A percentile compares a stretch with the other conserved stretches of the same genome.
phyloP scores from a whole-genome alignment of 2,113 vertebrate species.

The Xiphias gladius region DNA sequence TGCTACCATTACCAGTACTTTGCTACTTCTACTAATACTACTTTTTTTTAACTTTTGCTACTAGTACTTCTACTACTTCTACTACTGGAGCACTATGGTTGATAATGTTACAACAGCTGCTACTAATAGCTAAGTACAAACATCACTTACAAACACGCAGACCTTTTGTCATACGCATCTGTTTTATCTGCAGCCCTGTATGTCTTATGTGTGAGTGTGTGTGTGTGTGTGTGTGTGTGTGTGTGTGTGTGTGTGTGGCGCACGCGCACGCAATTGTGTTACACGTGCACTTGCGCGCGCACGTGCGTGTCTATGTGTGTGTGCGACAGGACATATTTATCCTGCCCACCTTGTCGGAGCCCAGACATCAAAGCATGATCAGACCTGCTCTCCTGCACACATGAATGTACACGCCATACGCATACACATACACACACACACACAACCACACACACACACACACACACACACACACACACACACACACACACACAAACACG shows the following conservation, averaged over 20 bases:
- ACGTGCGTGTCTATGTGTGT: conserved; percentile 5
- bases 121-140: not conserved
- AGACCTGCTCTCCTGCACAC: conserved; percentile 54
- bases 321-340: conserved; percentile 39
- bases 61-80: not conserved
- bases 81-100: not conserved
- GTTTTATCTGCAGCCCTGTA: conserved; percentile 4
- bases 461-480: conserved; percentile 2
- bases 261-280: too few relatives aligned
- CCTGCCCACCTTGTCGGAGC: conserved; percentile 44
- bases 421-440: conserved; percentile 20
- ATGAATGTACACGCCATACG: conserved; percentile 17
- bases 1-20: not conserved
- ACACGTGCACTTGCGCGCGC: not conserved
- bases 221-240: conserved; percentile 1
- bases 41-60: not conserved
- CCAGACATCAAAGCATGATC: conserved; percentile 69
- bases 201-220: not conserved
- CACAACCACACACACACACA: not conserved
- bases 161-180: not conserved
- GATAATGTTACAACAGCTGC: not conserved
- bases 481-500: conserved; percentile 19
- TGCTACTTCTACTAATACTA: not conserved
- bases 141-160: not conserved
- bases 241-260: not conserved